These are phyloP conservation scores for Anguilla marmorata DNA, from an alignment of 2,797 vertebrate species.

Conservation along the genomic window DNA sequence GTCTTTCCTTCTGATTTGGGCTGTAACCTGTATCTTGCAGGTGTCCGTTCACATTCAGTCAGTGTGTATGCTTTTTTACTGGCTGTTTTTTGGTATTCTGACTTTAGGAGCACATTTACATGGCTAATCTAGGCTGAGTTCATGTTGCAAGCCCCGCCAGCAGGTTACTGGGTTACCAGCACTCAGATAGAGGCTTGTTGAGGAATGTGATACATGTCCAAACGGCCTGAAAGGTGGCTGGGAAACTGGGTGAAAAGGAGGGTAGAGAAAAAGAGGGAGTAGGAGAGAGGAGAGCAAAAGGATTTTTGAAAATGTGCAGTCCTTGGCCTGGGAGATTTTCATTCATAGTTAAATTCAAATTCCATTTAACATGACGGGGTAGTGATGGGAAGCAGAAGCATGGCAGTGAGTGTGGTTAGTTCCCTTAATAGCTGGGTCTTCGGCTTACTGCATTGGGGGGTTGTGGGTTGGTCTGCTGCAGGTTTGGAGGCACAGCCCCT, in stretches of 20 bases:
- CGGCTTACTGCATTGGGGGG: not conserved
- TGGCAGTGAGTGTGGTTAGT: not conserved
- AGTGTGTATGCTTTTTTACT: not conserved
- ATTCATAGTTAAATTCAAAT: not conserved
- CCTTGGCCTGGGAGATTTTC: not conserved
- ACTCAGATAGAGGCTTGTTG: slow-evolving; percentile 24
- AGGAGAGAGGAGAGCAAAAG: not conserved
- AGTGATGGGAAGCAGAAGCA: not conserved
- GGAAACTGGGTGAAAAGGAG: not conserved
- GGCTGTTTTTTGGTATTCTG: not conserved
- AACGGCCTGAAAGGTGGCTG: slow-evolving; percentile 13
- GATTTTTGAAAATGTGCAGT: not conserved
- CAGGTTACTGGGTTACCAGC: slow-evolving; percentile 10
- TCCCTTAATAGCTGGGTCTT: not conserved
- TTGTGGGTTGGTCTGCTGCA: not conserved
- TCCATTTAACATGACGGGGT: not conserved
- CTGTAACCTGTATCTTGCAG: not conserved
- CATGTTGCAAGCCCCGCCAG: not conserved
- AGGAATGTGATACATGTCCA: slow-evolving; percentile 35
- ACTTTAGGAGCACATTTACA: not conserved
- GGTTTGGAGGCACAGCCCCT: not conserved
- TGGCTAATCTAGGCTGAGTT: not conserved
- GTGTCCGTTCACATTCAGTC: not conserved
- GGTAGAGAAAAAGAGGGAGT: not conserved
- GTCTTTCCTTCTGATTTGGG: not conserved